Evolutionary conservation across 1,140 invertebrate species (phyloP).

Genomic region (Steinernema feltiae): DNA sequence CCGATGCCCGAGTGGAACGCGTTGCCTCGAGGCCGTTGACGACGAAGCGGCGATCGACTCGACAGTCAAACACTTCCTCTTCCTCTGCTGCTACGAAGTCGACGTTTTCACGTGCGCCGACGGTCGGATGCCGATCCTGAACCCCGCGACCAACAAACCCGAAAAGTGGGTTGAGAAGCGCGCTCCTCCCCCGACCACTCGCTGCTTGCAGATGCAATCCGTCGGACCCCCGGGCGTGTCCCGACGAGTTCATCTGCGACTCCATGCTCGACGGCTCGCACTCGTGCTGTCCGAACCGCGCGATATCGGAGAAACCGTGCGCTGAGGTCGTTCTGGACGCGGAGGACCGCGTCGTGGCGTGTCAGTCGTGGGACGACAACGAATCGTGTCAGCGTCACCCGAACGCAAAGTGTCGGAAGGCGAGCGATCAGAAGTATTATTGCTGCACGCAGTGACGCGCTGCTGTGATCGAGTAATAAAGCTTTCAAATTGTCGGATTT

Average conservation of each 20-base stretch:
- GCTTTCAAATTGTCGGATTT: too few relatives aligned
- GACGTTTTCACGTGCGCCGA: conserved; percentile 39
- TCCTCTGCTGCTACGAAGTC: conserved; percentile 38
- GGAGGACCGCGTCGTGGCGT: neutral
- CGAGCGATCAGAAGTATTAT: neutral
- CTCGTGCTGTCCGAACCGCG: conserved; percentile 35
- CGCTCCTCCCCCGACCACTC: neutral
- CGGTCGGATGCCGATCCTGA: conserved; percentile 27
- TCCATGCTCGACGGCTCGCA: conserved; percentile 30
- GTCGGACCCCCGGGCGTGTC: conserved; percentile 35
- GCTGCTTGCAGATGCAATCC: conserved; percentile 19
- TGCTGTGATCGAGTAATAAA: too few relatives aligned
- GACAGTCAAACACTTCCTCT: conserved; percentile 22
- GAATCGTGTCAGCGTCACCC: neutral
- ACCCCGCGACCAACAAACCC: conserved; percentile 27
- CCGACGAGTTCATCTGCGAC: conserved; percentile 29
- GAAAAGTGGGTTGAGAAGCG: conserved; percentile 19
- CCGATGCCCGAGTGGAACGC: conserved; percentile 29
- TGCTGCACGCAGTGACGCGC: neutral
- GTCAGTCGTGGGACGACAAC: neutral
- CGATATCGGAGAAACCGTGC: neutral
- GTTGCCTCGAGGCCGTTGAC: conserved; percentile 33
- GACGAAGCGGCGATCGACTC: conserved; percentile 26
- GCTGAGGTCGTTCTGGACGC: neutral
- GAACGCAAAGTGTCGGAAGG: neutral